Percentiles rank a stretch among this genome's conserved stretches.
Conservation (phyloP, 2,888 invertebrate species). For the Chrysolina oricalcia region DNA sequence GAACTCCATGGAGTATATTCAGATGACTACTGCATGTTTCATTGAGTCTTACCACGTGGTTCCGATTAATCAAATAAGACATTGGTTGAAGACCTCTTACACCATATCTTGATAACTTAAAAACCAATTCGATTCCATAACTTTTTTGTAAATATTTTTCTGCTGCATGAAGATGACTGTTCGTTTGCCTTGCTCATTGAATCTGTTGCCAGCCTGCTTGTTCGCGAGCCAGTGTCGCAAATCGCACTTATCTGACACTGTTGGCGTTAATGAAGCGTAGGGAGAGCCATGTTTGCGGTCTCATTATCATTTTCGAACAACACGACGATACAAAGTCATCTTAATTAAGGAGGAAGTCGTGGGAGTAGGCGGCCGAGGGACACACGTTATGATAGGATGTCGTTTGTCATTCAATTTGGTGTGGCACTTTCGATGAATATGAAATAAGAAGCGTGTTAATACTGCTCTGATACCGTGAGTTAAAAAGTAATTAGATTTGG, state of each 20-base stretch:
- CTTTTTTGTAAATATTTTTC: too few relatives aligned
- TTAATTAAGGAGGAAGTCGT: conserved; percentile 49
- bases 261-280: not conserved
- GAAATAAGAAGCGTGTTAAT: conserved; percentile 3
- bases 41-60: too few relatives aligned
- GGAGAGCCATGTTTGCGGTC: conserved; percentile 1
- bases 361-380: conserved; percentile 31
- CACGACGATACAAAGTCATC: conserved; percentile 32
- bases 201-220: too few relatives aligned
- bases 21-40: too few relatives aligned
- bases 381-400: conserved; percentile 47
- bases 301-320: conserved; percentile 11
- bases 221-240: not conserved
- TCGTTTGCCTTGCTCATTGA: too few relatives aligned
- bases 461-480: not conserved
- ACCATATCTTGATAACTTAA: too few relatives aligned
- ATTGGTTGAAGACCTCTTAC: too few relatives aligned
- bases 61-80: too few relatives aligned
- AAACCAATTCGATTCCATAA: too few relatives aligned
- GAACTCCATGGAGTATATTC: too few relatives aligned
- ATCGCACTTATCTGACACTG: not conserved
- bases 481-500: too few relatives aligned
- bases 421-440: conserved; percentile 30
- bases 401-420: conserved; percentile 52
- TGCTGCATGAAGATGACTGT: too few relatives aligned